These are phyloP conservation scores for Frieseomelitta varia DNA, from an alignment of 1,140 invertebrate species.

Conservation along the genomic window DNA sequence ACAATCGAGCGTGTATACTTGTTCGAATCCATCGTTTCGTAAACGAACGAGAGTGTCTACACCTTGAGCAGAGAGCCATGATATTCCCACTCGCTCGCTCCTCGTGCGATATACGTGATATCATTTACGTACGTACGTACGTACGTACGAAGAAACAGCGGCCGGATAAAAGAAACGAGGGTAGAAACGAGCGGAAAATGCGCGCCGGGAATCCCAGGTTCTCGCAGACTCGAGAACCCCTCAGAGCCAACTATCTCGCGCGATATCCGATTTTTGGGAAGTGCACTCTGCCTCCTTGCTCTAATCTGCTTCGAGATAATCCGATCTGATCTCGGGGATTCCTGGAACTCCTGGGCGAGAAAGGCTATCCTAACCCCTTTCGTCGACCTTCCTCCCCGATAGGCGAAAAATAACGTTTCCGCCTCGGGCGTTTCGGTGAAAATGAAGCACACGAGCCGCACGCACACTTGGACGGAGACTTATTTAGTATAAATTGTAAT, in stretches of 20 bases:
- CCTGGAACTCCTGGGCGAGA: background rate
- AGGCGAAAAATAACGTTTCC: no score
- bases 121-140: constrained; percentile 7
- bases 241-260: no score
- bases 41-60: constrained; percentile 21
- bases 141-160: background rate
- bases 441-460: no score
- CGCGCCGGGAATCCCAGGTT: constrained; percentile 5
- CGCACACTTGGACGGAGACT: no score
- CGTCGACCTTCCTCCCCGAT: no score
- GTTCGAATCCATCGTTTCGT: constrained; percentile 1
- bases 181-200: background rate
- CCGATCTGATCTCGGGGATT: constrained; percentile 4
- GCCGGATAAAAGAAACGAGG: constrained; percentile 25
- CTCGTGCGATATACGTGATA: constrained; percentile 13
- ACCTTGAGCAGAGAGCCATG: background rate
- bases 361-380: no score
- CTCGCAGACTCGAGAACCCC: no score
- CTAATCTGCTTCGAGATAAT: constrained; percentile 30
- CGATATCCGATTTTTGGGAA: constrained; percentile 34
- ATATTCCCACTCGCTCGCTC: constrained; percentile 11
- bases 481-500: no score
- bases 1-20: background rate
- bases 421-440: no score
- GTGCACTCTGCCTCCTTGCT: constrained; percentile 2